Evolutionary conservation across 2,888 invertebrate species (phyloP).

Genomic region (Galerucella pusilla): DNA sequence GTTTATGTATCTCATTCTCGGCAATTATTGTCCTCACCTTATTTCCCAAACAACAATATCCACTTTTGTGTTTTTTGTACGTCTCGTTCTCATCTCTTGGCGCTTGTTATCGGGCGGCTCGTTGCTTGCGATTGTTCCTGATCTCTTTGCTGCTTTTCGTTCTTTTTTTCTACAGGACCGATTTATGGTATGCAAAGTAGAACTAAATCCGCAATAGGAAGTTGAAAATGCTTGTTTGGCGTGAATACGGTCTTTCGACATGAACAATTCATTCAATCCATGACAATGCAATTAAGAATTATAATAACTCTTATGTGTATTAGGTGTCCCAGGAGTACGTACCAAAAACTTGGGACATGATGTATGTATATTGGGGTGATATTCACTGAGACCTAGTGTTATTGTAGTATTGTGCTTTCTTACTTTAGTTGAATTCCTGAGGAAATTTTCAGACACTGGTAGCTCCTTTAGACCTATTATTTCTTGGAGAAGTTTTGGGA

Average conservation of each 20-base stretch:
- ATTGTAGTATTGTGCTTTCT: no score
- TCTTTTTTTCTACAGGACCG: constrained; percentile 5
- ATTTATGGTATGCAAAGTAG: constrained; percentile 3
- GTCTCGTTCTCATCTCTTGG: constrained; percentile 8
- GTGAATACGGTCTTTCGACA: background rate
- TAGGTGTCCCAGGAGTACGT: background rate
- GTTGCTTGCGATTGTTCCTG: constrained; percentile 22
- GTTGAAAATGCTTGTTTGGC: background rate
- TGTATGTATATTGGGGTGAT: no score
- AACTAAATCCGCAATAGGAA: background rate
- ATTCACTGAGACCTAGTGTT: no score
- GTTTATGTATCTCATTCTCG: constrained; percentile 26
- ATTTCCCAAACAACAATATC: constrained; percentile 30
- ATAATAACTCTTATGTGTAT: background rate
- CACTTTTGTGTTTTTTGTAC: constrained; percentile 29
- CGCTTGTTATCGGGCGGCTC: constrained; percentile 16
- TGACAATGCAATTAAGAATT: background rate
- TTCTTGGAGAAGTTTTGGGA: no score
- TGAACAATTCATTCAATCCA: background rate
- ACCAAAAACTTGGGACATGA: background rate
- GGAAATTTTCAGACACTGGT: no score
- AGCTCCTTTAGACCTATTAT: no score
- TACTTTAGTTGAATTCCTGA: no score
- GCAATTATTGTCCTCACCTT: constrained; percentile 32
- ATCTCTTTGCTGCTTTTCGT: constrained; percentile 23